These are phyloP conservation scores for Bombus terrestris DNA, from an alignment of 1,140 invertebrate genomes.

Conservation along the genomic window DNA sequence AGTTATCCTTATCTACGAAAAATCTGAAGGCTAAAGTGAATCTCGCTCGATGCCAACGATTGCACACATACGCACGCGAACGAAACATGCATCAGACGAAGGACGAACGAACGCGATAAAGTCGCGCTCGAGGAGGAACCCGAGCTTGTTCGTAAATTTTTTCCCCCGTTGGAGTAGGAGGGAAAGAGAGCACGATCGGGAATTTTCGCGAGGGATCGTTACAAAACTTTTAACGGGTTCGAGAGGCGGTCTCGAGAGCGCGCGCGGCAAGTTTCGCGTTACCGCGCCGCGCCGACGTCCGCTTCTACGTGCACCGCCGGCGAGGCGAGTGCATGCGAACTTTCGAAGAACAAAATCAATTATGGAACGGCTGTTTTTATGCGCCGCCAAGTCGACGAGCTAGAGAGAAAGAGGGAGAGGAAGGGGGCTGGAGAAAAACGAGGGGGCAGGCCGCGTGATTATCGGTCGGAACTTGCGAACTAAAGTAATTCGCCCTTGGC, in stretches of 20 bases:
- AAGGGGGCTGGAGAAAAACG: background rate
- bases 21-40: background rate
- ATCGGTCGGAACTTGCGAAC: slow-evolving; percentile 65
- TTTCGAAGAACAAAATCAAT: slow-evolving; percentile 77
- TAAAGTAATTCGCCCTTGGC: slow-evolving; percentile 67
- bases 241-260: slow-evolving; percentile 69
- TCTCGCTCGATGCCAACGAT: background rate
- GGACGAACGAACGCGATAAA: background rate
- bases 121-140: slow-evolving; percentile 3
- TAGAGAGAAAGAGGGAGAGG: background rate
- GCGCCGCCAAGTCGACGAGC: slow-evolving; percentile 51
- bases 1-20: background rate
- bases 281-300: slow-evolving; percentile 30
- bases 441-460: slow-evolving; percentile 59
- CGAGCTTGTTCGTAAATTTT: slow-evolving; percentile 18
- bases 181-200: slow-evolving; percentile 57
- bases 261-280: slow-evolving; percentile 68
- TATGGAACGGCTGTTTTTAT: slow-evolving; percentile 75
- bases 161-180: slow-evolving; percentile 34
- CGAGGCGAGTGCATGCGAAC: slow-evolving; percentile 71
- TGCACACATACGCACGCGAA: background rate
- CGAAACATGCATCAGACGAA: background rate
- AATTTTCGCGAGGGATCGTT: slow-evolving; percentile 74
- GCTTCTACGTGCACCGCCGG: background rate
- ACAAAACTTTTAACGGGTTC: slow-evolving; percentile 76